Conservation (phyloP, 2,113 vertebrate genomes). For the Embiotoca jacksoni region DNA sequence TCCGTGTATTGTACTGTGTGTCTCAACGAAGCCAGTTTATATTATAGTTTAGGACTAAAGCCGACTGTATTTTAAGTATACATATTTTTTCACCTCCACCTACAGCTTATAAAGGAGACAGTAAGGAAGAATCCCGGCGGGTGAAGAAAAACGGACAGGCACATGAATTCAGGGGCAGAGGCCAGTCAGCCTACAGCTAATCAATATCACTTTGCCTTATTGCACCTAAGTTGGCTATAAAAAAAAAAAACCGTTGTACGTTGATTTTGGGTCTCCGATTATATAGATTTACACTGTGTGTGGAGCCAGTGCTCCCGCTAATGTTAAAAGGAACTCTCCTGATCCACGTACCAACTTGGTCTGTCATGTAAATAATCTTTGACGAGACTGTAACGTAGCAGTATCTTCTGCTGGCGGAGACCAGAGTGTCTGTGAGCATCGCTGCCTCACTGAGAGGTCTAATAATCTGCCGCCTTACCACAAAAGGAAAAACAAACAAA, state of each 20-base stretch:
- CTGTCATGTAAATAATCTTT: too few relatives aligned
- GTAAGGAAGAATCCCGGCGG: too few relatives aligned
- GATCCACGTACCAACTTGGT: too few relatives aligned
- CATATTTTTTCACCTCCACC: conserved; percentile 15
- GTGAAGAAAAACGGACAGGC: neutral
- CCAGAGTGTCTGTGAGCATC: conserved; percentile 16
- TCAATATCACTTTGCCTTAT: conserved; percentile 52
- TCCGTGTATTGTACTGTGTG: neutral
- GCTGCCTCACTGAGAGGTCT: conserved; percentile 50
- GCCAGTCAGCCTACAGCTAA: conserved; percentile 28
- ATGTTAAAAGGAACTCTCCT: too few relatives aligned
- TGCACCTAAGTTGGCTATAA: too few relatives aligned
- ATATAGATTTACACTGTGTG: too few relatives aligned
- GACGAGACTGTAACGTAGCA: conserved; percentile 4
- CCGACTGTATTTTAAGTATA: conserved; percentile 18
- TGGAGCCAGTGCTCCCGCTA: too few relatives aligned
- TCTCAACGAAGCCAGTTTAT: neutral
- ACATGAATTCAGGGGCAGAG: neutral
- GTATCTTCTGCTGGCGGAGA: conserved; percentile 18
- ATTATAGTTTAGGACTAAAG: conserved; percentile 3
- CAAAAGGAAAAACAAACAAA: conserved; percentile 13
- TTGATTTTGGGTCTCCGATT: too few relatives aligned
- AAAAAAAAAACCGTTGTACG: too few relatives aligned
- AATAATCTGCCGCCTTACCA: conserved; percentile 60
- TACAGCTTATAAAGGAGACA: conserved; percentile 10